Base-by-base conservation (phyloP, 2,113 vertebrate genomes). In the Micromys minutus region DNA sequence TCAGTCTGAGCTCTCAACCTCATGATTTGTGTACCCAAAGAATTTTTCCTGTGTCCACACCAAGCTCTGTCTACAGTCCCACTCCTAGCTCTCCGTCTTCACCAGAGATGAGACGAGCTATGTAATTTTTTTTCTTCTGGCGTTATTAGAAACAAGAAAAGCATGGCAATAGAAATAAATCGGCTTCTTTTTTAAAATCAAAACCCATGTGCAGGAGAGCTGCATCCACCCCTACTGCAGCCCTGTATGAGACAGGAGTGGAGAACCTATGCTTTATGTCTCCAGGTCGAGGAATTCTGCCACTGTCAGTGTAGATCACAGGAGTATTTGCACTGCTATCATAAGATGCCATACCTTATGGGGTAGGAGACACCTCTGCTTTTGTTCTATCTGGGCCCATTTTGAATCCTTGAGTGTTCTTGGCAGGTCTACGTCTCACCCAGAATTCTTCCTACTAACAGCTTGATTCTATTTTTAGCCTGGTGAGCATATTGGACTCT, bases 391-490 rank as follows among this genome's bases (percentile, higher is more conserved):
- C 65, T 4, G 5, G 81, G 39, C 90, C 93, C 72, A 36, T 94
- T 95, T 97, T 94, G 83, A 95, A 92, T 89, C 92, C 96, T 69
- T 92, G 72, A 67, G 29, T n/a, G n/a, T n/a, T 24, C 72, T 94
- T 96, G 92, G 93, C 95, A 96, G 71, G 57, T 84, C 67, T 93
- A 8, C 36, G 85, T 97, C 87, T 95, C 57, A 96, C 81, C 69
- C 89, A 75, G 88, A 85, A 95, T 8, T 96, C 84, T 75, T 77
- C 84, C 84, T 76, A 84, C 88, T 89, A 97, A 96, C 94, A 97
- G 77, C 90, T 96, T 95, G 92, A 86, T 95, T 39, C 96, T 97
- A 95, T 97, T 97, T 89, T 97, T 95, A 97, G 92, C 81, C 79
- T 86, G 69, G 42, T 95, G 85, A 47, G 72, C 90, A 89, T 86